Percentiles rank a stretch among this genome's conserved stretches.
Conservation (phyloP, 2,113 vertebrate species). For the Hyperoodon ampullatus region DNA sequence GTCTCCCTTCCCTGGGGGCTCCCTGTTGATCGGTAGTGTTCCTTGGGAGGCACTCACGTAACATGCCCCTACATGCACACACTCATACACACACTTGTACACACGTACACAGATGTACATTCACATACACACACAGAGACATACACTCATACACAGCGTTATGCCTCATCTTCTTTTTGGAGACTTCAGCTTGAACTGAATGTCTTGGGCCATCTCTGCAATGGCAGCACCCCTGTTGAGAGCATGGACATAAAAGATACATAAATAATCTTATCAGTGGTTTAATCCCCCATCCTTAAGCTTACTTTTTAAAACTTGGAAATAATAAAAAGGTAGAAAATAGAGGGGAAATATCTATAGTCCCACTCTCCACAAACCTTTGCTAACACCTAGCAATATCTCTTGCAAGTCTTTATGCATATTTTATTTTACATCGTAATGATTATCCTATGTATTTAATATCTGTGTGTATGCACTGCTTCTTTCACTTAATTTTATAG, state of each 20-base stretch:
- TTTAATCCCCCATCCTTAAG: background rate
- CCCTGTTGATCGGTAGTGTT: background rate
- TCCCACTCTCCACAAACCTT: background rate
- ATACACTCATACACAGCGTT: background rate
- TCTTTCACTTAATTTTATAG: background rate
- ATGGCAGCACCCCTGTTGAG: background rate
- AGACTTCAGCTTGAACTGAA: background rate
- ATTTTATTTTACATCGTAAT: background rate
- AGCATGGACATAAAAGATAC: background rate
- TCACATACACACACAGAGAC: background rate
- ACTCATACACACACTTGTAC: background rate
- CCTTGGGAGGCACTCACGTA: background rate
- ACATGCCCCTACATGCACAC: background rate
- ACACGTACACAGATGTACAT: accelerated
- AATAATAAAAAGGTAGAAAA: background rate
- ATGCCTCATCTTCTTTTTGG: background rate
- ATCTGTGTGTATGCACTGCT: background rate
- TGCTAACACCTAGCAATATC: background rate
- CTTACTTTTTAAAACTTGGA: conserved; percentile 32
- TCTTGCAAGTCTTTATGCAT: background rate
- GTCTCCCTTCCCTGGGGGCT: background rate
- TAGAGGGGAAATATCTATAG: background rate
- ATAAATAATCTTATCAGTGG: background rate
- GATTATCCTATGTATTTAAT: background rate
- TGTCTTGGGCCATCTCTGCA: background rate